Evolutionary conservation across 2,888 invertebrate genomes (phyloP).

Genomic region (Agriopis leucophaearia): DNA sequence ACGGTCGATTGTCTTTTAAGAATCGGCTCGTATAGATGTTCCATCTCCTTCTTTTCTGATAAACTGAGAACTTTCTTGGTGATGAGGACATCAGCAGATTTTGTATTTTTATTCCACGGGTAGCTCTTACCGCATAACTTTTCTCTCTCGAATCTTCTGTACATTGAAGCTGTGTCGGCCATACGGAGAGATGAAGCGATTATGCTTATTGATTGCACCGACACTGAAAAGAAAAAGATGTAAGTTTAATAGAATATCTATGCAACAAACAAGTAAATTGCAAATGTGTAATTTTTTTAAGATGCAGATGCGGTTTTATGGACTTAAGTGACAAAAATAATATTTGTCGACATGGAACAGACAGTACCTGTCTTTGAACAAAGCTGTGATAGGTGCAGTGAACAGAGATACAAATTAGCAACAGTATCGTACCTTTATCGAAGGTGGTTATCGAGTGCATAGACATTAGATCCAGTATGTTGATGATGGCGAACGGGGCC

Average conservation of each 20-base stretch:
- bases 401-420: too few relatives aligned
- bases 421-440: constrained; percentile 87
- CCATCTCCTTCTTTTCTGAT: constrained; percentile 50
- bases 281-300: too few relatives aligned
- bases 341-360: too few relatives aligned
- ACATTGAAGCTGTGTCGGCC: constrained; percentile 90
- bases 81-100: constrained; percentile 54
- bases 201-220: constrained; percentile 89
- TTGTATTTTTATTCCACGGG: constrained; percentile 88
- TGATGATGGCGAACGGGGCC: constrained; percentile 89
- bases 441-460: constrained; percentile 84
- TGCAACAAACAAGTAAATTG: too few relatives aligned
- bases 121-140: constrained; percentile 90
- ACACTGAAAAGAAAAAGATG: constrained; percentile 81
- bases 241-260: too few relatives aligned
- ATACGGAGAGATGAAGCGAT: constrained; percentile 89
- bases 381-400: too few relatives aligned
- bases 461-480: constrained; percentile 86
- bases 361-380: too few relatives aligned
- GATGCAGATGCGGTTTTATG: too few relatives aligned
- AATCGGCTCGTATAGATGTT: constrained; percentile 67
- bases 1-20: constrained; percentile 55
- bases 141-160: constrained; percentile 93
- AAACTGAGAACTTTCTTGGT: constrained; percentile 45
- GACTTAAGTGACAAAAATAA: too few relatives aligned